Conservation (phyloP, 1,140 invertebrate species). For the Holcopasites calliopsidis region DNA sequence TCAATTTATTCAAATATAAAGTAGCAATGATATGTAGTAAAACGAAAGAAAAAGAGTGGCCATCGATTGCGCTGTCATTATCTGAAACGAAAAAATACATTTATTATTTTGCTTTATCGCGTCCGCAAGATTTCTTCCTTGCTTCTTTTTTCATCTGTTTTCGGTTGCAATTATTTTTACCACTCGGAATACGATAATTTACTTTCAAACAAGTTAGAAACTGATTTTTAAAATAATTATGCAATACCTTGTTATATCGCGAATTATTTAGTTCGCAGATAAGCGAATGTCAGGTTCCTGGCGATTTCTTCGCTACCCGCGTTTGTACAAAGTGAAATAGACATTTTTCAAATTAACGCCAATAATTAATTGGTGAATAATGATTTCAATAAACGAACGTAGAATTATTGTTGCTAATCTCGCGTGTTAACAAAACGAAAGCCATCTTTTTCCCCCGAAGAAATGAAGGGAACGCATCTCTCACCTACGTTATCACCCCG, state of each 20-base stretch:
- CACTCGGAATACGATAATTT: no score
- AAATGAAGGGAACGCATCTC: not conserved
- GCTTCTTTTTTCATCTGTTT: no score
- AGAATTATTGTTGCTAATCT: not conserved
- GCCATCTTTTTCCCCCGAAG: no score
- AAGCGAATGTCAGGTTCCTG: no score
- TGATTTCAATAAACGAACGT: not conserved
- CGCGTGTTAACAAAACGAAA: not conserved
- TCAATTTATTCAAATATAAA: conserved; percentile 4
- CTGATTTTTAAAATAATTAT: no score
- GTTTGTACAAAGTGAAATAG: no score
- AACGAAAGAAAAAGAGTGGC: not conserved
- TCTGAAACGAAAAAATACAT: conserved; percentile 23
- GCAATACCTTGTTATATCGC: no score
- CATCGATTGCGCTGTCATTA: conserved; percentile 16
- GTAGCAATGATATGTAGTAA: not conserved
- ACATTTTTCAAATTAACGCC: no score
- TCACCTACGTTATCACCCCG: not conserved
- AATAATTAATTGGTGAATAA: no score
- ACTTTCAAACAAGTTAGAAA: no score
- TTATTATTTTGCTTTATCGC: conserved; percentile 12
- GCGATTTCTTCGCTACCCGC: no score
- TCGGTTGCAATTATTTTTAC: not conserved
- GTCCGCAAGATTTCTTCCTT: not conserved
- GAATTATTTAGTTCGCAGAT: no score